Percentiles rank a stretch among this genome's conserved stretches.
These are phyloP conservation scores for Drosophila trapezifrons DNA, from an alignment of 1,140 invertebrate genomes.

Conservation along the genomic window DNA sequence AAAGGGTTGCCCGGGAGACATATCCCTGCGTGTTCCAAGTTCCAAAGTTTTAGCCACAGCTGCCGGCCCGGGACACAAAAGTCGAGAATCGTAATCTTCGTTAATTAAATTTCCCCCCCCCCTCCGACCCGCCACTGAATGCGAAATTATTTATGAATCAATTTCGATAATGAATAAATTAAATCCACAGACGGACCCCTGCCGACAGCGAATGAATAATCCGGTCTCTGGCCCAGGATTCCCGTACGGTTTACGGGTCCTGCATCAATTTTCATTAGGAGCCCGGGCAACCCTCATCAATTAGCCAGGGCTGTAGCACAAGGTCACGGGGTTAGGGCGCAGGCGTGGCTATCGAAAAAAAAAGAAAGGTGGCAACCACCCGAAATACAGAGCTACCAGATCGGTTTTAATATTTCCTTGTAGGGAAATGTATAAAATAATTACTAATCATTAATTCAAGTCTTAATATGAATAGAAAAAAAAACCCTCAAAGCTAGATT, in stretches of 20 bases:
- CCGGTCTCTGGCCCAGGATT: conserved; percentile 37
- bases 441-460: no score
- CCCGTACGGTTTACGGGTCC: conserved; percentile 27
- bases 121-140: conserved; percentile 16
- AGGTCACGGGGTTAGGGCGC: conserved; percentile 46
- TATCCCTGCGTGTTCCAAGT: conserved; percentile 15
- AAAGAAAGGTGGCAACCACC: background rate
- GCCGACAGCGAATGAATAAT: conserved; percentile 57
- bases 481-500: no score
- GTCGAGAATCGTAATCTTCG: conserved; percentile 65
- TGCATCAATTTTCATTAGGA: conserved; percentile 54
- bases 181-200: conserved; percentile 31
- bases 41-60: conserved; percentile 48
- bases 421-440: no score
- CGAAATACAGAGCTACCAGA: background rate
- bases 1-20: conserved; percentile 30
- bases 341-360: conserved; percentile 27
- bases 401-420: background rate
- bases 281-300: conserved; percentile 54
- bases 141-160: conserved; percentile 73
- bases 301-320: conserved; percentile 40
- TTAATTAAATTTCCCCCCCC: conserved; percentile 58
- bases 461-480: no score
- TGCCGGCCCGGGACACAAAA: conserved; percentile 27
- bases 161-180: conserved; percentile 77